Conservation (phyloP, 2,888 invertebrate species). For the Torymus auratus region DNA sequence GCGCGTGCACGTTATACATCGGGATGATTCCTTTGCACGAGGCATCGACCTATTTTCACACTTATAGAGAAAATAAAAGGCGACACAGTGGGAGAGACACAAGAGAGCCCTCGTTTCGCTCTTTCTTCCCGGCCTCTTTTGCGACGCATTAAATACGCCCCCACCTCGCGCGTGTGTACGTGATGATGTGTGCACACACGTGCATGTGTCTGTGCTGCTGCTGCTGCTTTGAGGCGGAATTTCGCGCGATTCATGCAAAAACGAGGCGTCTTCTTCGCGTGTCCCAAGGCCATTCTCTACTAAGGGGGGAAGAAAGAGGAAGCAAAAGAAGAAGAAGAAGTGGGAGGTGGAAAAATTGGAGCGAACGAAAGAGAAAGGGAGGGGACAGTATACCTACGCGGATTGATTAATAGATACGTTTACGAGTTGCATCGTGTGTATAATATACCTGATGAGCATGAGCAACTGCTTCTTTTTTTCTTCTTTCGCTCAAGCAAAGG, state of each 20-base stretch:
- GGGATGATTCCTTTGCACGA: not conserved
- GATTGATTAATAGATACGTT: slow-evolving; percentile 48
- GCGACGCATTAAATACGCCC: not conserved
- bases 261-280: slow-evolving; percentile 35
- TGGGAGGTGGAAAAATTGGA: slow-evolving; percentile 23
- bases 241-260: slow-evolving; percentile 39
- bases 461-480: no score
- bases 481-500: no score
- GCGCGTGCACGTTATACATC: no score
- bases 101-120: not conserved
- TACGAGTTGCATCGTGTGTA: not conserved
- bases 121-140: not conserved
- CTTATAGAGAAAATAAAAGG: not conserved
- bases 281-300: slow-evolving; percentile 28
- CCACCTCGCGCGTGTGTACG: no score
- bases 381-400: not conserved
- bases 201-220: not conserved
- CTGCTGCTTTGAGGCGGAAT: not conserved
- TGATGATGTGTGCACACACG: no score
- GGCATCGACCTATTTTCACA: slow-evolving; percentile 15
- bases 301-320: not conserved
- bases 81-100: not conserved
- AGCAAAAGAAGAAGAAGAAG: not conserved
- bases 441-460: no score
- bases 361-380: not conserved